Evolutionary conservation across 2,113 vertebrate species (phyloP).

Genomic region (Epinephelus cyanopodus): DNA sequence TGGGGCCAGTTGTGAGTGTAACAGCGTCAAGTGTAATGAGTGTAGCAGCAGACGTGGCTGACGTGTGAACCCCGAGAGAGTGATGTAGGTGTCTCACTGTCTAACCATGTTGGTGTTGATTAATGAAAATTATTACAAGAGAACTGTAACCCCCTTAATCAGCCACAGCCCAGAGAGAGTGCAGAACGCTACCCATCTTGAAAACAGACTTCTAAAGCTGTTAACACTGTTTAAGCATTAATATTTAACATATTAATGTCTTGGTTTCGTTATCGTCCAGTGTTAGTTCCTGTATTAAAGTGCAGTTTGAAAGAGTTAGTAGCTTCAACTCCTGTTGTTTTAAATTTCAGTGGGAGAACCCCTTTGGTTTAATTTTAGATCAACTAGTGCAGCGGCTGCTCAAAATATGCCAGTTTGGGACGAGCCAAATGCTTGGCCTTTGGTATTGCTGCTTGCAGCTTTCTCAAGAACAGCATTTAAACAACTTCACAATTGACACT

Average conservation of each 20-base stretch:
- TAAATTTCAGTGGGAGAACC: neutral
- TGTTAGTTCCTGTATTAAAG: neutral
- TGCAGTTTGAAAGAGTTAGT: neutral
- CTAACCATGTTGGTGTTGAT: neutral
- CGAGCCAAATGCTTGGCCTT: too few species aligned
- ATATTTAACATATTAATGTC: constrained; percentile 1
- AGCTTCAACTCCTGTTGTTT: neutral
- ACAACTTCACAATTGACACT: too few species aligned
- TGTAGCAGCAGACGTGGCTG: constrained; percentile 2
- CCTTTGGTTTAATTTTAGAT: neutral
- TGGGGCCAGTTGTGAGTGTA: neutral
- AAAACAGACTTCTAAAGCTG: neutral
- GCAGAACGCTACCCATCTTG: too few species aligned
- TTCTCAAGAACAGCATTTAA: too few species aligned
- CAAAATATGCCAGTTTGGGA: too few species aligned
- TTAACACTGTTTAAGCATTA: neutral
- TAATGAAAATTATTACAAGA: neutral
- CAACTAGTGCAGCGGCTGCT: neutral
- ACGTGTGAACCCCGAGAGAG: neutral
- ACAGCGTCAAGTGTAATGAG: neutral
- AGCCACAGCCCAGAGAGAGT: neutral
- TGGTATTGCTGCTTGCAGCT: too few species aligned
- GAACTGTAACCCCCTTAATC: constrained; percentile 1
- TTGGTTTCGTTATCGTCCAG: neutral
- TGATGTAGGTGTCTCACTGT: neutral